phyloP scores from a whole-genome alignment of 2,797 vertebrate species.

The Neomorphus geoffroyi region DNA sequence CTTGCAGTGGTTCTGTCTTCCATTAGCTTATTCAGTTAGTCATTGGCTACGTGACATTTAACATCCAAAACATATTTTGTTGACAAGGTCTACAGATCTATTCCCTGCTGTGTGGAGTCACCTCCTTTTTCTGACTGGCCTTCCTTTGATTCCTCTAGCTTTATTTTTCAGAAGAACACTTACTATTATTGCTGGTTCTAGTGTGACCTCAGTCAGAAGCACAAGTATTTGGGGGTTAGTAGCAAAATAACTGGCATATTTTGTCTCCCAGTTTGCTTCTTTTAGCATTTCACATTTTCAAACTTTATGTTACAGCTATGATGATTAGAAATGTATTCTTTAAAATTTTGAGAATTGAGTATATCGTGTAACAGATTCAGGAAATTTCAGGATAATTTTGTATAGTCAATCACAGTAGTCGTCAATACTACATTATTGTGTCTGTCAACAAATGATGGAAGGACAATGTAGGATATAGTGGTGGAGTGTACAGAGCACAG shows the following conservation, averaged over 20 bases:
- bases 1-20: neutral
- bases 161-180: neutral
- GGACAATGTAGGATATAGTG: neutral
- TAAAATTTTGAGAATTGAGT: neutral
- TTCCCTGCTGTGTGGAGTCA: neutral
- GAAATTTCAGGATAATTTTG: neutral
- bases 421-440: neutral
- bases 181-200: neutral
- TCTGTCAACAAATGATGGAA: neutral
- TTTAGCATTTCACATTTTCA: neutral
- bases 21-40: neutral
- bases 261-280: neutral
- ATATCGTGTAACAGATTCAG: neutral
- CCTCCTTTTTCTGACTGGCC: neutral
- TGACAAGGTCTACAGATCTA: fast-evolving
- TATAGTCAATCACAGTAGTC: neutral
- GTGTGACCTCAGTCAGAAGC: neutral
- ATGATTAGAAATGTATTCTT: neutral
- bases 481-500: neutral
- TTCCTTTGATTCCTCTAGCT: neutral
- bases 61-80: neutral
- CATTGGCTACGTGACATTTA: neutral
- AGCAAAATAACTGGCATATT: neutral
- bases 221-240: neutral
- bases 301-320: neutral